A percentile compares a stretch with the other conserved stretches of the same genome.
Conservation (phyloP, 2,113 vertebrate species). For the Atractosteus spatula region DNA sequence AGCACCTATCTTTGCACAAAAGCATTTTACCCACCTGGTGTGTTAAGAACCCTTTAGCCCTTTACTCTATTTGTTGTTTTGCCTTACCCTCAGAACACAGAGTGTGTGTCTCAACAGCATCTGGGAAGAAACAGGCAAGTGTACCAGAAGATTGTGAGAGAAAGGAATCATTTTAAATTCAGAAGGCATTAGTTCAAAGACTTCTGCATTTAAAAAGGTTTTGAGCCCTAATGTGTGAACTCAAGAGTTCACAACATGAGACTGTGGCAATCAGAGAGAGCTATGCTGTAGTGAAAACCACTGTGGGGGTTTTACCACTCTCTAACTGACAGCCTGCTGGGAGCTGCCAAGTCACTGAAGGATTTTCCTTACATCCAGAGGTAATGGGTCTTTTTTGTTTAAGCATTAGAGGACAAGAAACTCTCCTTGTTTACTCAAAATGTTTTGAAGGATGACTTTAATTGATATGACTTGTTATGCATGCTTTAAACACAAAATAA, state of each 20-base stretch:
- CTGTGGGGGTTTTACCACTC: background rate
- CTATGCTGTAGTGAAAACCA: background rate
- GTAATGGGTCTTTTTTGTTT: background rate
- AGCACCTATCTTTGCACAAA: too few species aligned
- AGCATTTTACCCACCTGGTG: too few species aligned
- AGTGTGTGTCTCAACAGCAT: background rate
- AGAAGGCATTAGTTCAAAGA: background rate
- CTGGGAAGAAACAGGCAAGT: background rate
- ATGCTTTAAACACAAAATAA: too few species aligned
- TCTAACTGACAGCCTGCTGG: conserved; percentile 2
- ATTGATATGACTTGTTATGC: too few species aligned
- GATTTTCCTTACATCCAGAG: background rate
- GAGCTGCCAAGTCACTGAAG: background rate
- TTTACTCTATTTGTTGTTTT: too few species aligned
- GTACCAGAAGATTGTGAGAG: background rate
- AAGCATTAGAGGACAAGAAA: background rate
- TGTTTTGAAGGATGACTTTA: too few species aligned
- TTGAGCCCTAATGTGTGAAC: conserved; percentile 2
- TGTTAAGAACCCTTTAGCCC: too few species aligned
- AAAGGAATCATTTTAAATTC: background rate
- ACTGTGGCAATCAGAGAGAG: background rate
- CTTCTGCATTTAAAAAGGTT: background rate
- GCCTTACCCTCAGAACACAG: too few species aligned
- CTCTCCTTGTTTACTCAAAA: background rate
- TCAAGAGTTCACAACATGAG: conserved; percentile 2